Conservation (phyloP, 2,113 vertebrate species). For the Crotalus viridis region DNA sequence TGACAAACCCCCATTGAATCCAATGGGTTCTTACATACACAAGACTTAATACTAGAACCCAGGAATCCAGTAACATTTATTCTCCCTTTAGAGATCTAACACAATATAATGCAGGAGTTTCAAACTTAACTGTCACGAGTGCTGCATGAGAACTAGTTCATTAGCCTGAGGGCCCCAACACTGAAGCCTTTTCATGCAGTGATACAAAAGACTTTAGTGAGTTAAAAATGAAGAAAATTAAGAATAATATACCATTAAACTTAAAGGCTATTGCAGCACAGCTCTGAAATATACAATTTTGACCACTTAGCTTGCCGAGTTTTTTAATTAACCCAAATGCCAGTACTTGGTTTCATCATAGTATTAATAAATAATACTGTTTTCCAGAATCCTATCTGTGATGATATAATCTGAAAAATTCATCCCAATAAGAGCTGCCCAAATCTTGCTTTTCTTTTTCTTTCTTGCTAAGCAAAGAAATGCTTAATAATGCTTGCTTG, state of each 20-base stretch:
- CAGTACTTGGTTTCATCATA: neutral
- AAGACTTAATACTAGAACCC: neutral
- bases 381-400: neutral
- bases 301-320: neutral
- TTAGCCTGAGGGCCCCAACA: neutral
- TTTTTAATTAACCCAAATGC: neutral
- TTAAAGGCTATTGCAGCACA: neutral
- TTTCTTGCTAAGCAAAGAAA: neutral
- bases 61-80: neutral
- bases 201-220: neutral
- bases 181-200: neutral
- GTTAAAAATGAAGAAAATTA: neutral
- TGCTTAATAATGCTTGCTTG: neutral
- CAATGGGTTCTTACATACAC: neutral
- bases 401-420: neutral
- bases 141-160: neutral
- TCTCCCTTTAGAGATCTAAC: neutral
- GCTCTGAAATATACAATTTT: neutral
- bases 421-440: neutral
- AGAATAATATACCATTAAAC: neutral
- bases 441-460: neutral
- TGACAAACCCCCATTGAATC: neutral
- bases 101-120: neutral
- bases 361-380: neutral
- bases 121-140: neutral